phyloP scores from a whole-genome alignment of 1,140 invertebrate genomes.

The Rhynchophorus ferrugineus region DNA sequence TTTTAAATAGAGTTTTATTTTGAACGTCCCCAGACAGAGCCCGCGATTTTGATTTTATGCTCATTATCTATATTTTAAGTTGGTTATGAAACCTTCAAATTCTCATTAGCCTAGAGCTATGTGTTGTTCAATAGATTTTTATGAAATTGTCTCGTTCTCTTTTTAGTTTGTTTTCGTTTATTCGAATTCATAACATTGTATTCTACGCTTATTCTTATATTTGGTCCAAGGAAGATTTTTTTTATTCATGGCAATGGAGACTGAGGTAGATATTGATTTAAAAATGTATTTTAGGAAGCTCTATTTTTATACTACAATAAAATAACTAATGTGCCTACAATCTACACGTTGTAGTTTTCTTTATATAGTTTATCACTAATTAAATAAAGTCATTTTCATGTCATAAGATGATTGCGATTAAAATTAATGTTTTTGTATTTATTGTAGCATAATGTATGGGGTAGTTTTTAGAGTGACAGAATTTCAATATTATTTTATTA shows the following conservation, averaged over 20 bases:
- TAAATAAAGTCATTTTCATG: too few relatives aligned
- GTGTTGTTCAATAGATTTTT: constrained; percentile 6
- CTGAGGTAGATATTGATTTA: constrained; percentile 19
- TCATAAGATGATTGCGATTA: too few relatives aligned
- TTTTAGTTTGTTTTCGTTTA: too few relatives aligned
- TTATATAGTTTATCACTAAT: too few relatives aligned
- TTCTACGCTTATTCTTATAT: not conserved
- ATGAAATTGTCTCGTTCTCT: constrained; percentile 10
- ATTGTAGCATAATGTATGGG: too few relatives aligned
- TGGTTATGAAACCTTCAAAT: constrained; percentile 14
- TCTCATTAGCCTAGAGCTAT: constrained; percentile 13
- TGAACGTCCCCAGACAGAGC: constrained; percentile 33
- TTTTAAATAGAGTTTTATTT: constrained; percentile 30
- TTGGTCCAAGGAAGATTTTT: constrained; percentile 12
- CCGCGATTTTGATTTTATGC: constrained; percentile 40
- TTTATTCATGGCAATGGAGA: constrained; percentile 17
- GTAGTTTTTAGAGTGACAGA: too few relatives aligned
- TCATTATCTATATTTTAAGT: constrained; percentile 32
- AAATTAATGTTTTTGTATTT: too few relatives aligned
- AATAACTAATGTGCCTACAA: not conserved
- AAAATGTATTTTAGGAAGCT: constrained; percentile 15
- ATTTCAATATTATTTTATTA: too few relatives aligned
- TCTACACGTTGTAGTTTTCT: too few relatives aligned
- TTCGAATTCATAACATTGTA: too few relatives aligned
- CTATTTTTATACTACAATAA: not conserved